phyloP scores from a whole-genome alignment of 2,888 invertebrate genomes.

The Phaedon cochleariae region DNA sequence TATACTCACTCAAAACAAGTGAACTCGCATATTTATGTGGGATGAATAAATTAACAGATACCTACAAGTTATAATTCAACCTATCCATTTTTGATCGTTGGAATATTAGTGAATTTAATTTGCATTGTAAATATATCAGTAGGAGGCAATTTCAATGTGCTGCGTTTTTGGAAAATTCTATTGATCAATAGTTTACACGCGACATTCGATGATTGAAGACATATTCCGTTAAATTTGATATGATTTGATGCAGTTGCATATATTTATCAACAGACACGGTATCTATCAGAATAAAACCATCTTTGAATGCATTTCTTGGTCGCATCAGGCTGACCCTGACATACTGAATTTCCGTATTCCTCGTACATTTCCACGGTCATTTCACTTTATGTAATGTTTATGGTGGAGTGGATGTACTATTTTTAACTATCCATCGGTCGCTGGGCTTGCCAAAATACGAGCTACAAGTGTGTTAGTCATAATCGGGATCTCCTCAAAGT shows the following conservation, averaged over 20 bases:
- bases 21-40: background rate
- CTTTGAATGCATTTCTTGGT: too few species aligned
- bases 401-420: constrained; percentile 55
- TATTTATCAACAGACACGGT: too few species aligned
- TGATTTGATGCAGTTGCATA: too few species aligned
- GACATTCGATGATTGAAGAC: background rate
- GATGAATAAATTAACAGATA: background rate
- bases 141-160: constrained; percentile 28
- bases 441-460: constrained; percentile 55
- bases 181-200: background rate
- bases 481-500: constrained; percentile 53
- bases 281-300: too few species aligned
- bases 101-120: background rate
- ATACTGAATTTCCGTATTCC: background rate
- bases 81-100: constrained; percentile 3
- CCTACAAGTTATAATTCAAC: background rate
- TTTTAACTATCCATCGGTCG: constrained; percentile 51
- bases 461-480: constrained; percentile 56
- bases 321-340: background rate
- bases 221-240: background rate
- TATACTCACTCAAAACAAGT: too few species aligned
- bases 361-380: constrained; percentile 11
- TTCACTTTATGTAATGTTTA: constrained; percentile 36
- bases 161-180: constrained; percentile 21
- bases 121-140: constrained; percentile 12